Base-by-base conservation (phyloP, 2,888 invertebrate species). In the Trissoscelio sp. region DNA sequence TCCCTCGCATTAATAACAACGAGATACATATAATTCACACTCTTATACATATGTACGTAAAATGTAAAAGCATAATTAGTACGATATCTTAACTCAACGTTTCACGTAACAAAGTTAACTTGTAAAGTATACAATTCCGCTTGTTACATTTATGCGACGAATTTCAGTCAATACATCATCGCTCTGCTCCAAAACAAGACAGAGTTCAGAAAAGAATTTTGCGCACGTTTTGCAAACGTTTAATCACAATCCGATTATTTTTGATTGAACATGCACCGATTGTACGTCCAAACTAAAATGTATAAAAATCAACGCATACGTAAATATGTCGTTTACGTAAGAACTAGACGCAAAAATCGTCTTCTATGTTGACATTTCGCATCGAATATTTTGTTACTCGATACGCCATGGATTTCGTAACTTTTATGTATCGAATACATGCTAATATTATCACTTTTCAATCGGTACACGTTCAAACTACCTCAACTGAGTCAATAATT, bases 21-120 rank as follows among this genome's bases (percentile, higher is more conserved):
- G 22, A 58, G 39, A 58, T 58, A 58, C 55, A 57, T 22, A 57
- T 53, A 53, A 53, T 55, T 34, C 39, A 39, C 58, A 58, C 58
- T 58, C 58, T 39, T 58, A 39, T 58, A 58, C 39, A 58, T 58
- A 58, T n/a, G n/a, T 6, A 24, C 11, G 39, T 58, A 58, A 20
- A 58, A 39, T 2, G 31, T 58, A 39, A 58, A 58, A 39, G 58
- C 12, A 37, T 58, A 58, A 9, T 55, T 55, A 55, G 55, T 24
- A 34, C 14, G 22, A 34, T 55, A 18, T 55, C 16, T 14, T 53
- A 53, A 53, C 53, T 31, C 31, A 53, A 31, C 7, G 31, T 53
- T 53, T 42, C 42, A 42, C 14, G 42, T 42, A 42, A 42, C 42
- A 42, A 42, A 42, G 14, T 14, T 16, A 22, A 16, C 12, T 53